phyloP scores from a whole-genome alignment of 2,888 invertebrate genomes.

The Incurvaria masculella region DNA sequence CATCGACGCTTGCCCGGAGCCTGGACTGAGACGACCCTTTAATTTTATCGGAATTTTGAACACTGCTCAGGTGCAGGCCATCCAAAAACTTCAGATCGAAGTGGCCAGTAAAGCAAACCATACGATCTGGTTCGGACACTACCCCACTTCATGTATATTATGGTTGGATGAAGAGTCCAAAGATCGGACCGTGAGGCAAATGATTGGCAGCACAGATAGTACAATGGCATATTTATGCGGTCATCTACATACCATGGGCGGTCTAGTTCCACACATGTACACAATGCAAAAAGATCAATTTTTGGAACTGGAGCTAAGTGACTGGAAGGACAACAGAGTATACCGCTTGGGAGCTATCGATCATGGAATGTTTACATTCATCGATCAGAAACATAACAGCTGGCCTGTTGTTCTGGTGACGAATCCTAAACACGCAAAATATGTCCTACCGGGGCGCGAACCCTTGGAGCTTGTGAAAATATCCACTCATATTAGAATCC shows the following conservation, averaged over 20 bases:
- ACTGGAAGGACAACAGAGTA: conserved; percentile 91
- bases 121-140: conserved; percentile 76
- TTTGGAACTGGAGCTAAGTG: conserved; percentile 84
- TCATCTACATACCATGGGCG: conserved; percentile 83
- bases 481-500: conserved; percentile 78
- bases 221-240: conserved; percentile 84
- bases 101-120: conserved; percentile 47
- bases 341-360: conserved; percentile 83
- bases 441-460: conserved; percentile 69
- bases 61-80: conserved; percentile 50
- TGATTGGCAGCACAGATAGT: conserved; percentile 57
- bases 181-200: conserved; percentile 46
- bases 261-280: conserved; percentile 80
- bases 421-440: conserved; percentile 86
- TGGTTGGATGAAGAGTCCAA: conserved; percentile 51
- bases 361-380: conserved; percentile 84
- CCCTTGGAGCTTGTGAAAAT: conserved; percentile 61
- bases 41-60: conserved; percentile 83
- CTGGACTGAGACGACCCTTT: conserved; percentile 83
- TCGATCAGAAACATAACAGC: conserved; percentile 68
- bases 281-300: conserved; percentile 78
- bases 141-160: conserved; percentile 85
- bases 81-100: conserved; percentile 55
- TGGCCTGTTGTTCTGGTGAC: conserved; percentile 86
- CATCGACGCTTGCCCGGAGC: conserved; percentile 82